These are phyloP conservation scores for Lasioglossum oenotherae DNA, from an alignment of 2,888 invertebrate species.

Conservation along the genomic window DNA sequence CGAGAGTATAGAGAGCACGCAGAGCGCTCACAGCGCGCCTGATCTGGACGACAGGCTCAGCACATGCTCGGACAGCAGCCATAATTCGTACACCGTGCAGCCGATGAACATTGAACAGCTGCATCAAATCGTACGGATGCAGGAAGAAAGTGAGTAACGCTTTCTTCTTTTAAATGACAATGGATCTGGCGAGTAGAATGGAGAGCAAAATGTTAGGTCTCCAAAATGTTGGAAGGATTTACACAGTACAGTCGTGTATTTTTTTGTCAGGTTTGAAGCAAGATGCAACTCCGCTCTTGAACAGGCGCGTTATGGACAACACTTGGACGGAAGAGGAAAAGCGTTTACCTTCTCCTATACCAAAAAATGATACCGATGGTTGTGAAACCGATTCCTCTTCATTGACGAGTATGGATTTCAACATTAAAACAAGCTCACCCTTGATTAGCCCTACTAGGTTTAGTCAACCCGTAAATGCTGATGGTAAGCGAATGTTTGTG, in stretches of 20 bases:
- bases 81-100: conserved; percentile 76
- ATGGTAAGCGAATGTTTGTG: conserved; percentile 56
- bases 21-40: conserved; percentile 81
- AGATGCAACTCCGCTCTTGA: conserved; percentile 68
- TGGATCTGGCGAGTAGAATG: too few relatives aligned
- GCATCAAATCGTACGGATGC: conserved; percentile 75
- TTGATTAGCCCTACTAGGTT: conserved; percentile 73
- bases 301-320: conserved; percentile 72
- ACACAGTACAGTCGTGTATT: background rate
- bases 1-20: conserved; percentile 82
- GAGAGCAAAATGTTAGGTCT: background rate
- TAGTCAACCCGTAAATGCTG: conserved; percentile 70
- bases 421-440: conserved; percentile 79
- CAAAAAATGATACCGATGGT: conserved; percentile 65
- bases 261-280: conserved; percentile 67
- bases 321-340: conserved; percentile 73
- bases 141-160: conserved; percentile 76
- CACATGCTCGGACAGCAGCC: conserved; percentile 80
- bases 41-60: conserved; percentile 82
- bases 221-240: background rate
- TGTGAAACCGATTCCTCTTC: conserved; percentile 62
- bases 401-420: conserved; percentile 62
- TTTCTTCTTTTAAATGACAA: background rate
- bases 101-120: conserved; percentile 76
- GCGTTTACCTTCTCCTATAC: conserved; percentile 80